Conservation (phyloP, 2,888 invertebrate genomes). For the Drosophila yooni region DNA sequence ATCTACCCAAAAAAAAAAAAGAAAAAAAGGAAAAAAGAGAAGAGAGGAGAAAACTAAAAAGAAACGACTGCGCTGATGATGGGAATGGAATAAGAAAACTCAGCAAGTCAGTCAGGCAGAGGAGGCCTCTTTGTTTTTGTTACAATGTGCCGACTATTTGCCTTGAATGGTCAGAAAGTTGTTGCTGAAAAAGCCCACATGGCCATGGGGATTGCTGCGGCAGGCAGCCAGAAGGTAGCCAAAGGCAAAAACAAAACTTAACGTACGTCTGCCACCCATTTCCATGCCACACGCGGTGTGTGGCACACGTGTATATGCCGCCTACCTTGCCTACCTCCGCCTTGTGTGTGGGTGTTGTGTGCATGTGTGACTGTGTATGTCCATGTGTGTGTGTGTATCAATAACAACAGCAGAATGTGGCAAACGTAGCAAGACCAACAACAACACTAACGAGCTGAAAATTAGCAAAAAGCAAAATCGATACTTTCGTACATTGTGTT, state of each 20-base stretch:
- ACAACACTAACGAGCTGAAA: slow-evolving; percentile 66
- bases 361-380: not conserved
- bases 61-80: slow-evolving; percentile 41
- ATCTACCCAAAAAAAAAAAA: slow-evolving; percentile 25
- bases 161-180: slow-evolving; percentile 76
- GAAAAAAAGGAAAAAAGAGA: not conserved
- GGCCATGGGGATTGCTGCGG: slow-evolving; percentile 28
- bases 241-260: slow-evolving; percentile 42
- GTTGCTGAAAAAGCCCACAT: slow-evolving; percentile 54
- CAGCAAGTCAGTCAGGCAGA: slow-evolving; percentile 67
- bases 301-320: slow-evolving; percentile 38
- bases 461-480: slow-evolving; percentile 72
- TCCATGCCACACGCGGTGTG: not conserved
- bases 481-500: slow-evolving; percentile 51
- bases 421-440: slow-evolving; percentile 35
- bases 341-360: slow-evolving; percentile 39
- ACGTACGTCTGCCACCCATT: slow-evolving; percentile 35
- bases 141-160: slow-evolving; percentile 70
- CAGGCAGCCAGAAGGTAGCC: slow-evolving; percentile 16
- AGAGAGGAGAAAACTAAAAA: slow-evolving; percentile 8
- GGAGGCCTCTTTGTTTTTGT: slow-evolving; percentile 64
- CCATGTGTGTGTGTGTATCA: slow-evolving; percentile 31
- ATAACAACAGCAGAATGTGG: slow-evolving; percentile 60
- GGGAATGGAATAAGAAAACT: slow-evolving; percentile 56
- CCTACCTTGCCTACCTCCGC: slow-evolving; percentile 19